Evolutionary conservation across 2,113 vertebrate genomes (phyloP).

Genomic region (Carlito syrichta): DNA sequence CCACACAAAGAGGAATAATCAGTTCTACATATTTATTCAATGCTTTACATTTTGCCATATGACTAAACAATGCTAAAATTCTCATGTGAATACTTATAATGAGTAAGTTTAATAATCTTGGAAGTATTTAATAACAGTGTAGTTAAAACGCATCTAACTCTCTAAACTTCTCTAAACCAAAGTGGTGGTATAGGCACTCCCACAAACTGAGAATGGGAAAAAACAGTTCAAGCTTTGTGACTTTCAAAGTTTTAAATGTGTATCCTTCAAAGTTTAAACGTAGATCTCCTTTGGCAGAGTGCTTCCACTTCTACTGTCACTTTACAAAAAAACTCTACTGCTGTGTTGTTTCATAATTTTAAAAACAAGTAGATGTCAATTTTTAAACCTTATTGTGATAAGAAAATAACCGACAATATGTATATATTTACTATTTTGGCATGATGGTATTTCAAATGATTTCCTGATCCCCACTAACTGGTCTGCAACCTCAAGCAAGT

Average conservation of each 20-base stretch:
- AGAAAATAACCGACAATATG: neutral
- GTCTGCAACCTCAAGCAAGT: neutral
- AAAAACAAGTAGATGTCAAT: neutral
- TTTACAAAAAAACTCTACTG: neutral
- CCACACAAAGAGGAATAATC: neutral
- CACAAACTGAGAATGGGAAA: neutral
- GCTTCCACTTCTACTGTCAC: neutral
- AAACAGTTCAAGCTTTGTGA: neutral
- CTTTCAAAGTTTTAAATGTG: neutral
- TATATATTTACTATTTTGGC: neutral
- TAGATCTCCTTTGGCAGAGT: neutral
- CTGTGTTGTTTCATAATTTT: neutral
- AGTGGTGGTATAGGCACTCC: neutral
- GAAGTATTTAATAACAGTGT: neutral
- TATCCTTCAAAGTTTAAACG: neutral
- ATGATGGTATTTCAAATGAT: neutral
- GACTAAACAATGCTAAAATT: slow-evolving; percentile 9
- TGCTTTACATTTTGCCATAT: neutral
- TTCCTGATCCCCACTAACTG: neutral
- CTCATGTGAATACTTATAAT: neutral
- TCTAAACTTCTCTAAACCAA: neutral
- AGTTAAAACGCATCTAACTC: neutral
- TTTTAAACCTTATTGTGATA: neutral
- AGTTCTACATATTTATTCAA: neutral
- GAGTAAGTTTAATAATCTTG: neutral